These are phyloP conservation scores for Unio delphinus DNA, from an alignment of 2,888 invertebrate species.

Conservation along the genomic window DNA sequence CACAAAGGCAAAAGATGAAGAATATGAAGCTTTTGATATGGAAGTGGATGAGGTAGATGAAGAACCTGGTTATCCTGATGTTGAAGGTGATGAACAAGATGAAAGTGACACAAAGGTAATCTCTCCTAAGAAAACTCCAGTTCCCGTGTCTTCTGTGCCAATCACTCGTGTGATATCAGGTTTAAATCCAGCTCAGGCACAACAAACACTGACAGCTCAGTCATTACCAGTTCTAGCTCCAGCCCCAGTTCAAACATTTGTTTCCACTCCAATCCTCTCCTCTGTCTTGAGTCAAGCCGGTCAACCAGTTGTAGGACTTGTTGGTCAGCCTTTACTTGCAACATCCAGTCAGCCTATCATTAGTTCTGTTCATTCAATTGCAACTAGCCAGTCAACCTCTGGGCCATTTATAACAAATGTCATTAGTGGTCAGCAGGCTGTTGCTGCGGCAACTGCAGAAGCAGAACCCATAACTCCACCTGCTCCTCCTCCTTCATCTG, in stretches of 20 bases:
- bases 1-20: constrained; percentile 16
- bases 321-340: constrained; percentile 1
- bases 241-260: neutral
- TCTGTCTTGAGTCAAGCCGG: neutral
- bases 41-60: constrained; percentile 40
- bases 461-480: neutral
- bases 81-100: constrained; percentile 9
- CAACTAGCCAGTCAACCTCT: neutral
- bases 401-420: constrained; percentile 33
- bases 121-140: constrained; percentile 1
- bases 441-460: constrained; percentile 10
- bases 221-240: constrained; percentile 6
- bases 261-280: too few relatives aligned
- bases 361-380: too few relatives aligned
- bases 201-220: neutral
- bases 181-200: neutral
- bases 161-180: too few relatives aligned
- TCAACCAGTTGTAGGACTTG: constrained; percentile 1
- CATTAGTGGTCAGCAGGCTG: constrained; percentile 25
- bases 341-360: too few relatives aligned
- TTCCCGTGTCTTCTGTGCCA: too few relatives aligned
- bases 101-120: constrained; percentile 22
- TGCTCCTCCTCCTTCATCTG: neutral
- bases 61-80: constrained; percentile 9
- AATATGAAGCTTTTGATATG: constrained; percentile 45